Conservation (phyloP, 2,888 invertebrate genomes). For the Eupeodes latifasciatus region DNA sequence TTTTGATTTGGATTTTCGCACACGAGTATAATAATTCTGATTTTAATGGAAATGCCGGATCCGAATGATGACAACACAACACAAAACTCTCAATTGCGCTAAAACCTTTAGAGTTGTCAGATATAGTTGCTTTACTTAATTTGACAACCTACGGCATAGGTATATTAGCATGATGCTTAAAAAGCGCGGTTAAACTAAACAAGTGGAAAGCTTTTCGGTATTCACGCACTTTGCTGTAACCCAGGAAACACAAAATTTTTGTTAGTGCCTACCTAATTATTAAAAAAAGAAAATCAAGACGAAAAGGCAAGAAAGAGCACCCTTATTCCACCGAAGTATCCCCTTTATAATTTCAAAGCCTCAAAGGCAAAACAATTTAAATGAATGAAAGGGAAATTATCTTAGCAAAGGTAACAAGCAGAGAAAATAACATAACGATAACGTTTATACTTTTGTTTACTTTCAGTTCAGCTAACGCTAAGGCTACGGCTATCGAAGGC, state of each 20-base stretch:
- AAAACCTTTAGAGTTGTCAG: no score
- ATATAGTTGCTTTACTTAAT: not conserved
- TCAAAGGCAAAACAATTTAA: not conserved
- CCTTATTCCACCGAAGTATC: not conserved
- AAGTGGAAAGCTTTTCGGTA: not conserved
- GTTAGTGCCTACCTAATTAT: not conserved
- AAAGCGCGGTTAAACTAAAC: conserved; percentile 22
- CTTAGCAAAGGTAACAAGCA: not conserved
- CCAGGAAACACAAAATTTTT: not conserved
- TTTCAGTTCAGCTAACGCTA: not conserved
- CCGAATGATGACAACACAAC: not conserved
- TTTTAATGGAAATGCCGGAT: not conserved
- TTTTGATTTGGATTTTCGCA: conserved; percentile 55
- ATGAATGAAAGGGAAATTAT: conserved; percentile 50
- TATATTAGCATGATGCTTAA: not conserved
- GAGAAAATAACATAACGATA: conserved; percentile 6
- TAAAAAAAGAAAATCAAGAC: not conserved
- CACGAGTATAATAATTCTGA: not conserved
- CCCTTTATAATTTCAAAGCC: not conserved
- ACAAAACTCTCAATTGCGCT: no score
- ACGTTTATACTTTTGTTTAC: conserved; percentile 16
- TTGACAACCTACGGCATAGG: not conserved
- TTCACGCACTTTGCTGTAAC: conserved; percentile 2
- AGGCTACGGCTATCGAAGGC: not conserved
- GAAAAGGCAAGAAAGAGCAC: not conserved